Evolutionary conservation across 2,113 vertebrate species (phyloP).

Genomic region (Gallinago media): DNA sequence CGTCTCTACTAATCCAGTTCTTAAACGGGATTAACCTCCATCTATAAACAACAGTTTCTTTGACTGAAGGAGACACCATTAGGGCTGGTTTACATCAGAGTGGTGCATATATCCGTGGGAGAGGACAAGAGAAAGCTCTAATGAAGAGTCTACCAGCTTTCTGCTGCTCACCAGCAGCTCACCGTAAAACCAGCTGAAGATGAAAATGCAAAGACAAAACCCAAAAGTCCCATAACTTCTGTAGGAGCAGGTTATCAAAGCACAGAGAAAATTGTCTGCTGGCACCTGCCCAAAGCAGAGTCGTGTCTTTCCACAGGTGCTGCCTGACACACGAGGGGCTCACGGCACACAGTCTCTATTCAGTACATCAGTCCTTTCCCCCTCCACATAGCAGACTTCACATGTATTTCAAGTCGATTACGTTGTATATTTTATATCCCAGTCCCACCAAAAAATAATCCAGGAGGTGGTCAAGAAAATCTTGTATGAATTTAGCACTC

Average conservation of each 20-base stretch:
- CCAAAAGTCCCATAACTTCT: background rate
- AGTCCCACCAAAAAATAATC: background rate
- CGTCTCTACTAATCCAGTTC: background rate
- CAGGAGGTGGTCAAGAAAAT: background rate
- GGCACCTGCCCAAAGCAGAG: background rate
- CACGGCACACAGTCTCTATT: background rate
- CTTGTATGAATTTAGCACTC: background rate
- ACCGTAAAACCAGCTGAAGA: background rate
- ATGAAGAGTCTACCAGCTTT: background rate
- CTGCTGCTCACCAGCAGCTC: fast-evolving
- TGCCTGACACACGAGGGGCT: background rate
- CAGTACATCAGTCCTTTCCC: no score
- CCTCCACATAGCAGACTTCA: fast-evolving
- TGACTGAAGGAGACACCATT: constrained; percentile 10
- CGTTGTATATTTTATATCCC: background rate
- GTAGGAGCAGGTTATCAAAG: background rate
- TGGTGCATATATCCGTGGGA: background rate
- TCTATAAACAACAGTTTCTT: constrained; percentile 17
- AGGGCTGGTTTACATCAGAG: constrained; percentile 25
- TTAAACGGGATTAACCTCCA: constrained; percentile 47
- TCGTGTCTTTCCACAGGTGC: background rate
- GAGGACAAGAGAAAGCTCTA: background rate
- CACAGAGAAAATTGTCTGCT: background rate
- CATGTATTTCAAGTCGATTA: background rate
- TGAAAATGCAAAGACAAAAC: background rate